A percentile compares a stretch with the other conserved stretches of the same genome.
Evolutionary conservation across 2,113 vertebrate genomes (phyloP).

Genomic region (Sturnus vulgaris): DNA sequence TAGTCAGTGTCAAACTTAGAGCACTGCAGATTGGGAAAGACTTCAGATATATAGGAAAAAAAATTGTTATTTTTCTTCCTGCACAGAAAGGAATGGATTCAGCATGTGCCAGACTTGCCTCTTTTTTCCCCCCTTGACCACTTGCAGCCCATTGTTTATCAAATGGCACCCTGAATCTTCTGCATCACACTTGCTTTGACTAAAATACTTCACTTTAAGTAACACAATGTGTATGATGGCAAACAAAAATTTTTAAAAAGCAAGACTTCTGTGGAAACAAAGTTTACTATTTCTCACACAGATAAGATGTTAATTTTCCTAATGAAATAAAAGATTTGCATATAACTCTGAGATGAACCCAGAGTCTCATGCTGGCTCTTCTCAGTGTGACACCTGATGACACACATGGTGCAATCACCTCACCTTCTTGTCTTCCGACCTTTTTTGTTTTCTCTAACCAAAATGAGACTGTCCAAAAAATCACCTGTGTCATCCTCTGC

Average conservation of each 20-base stretch:
- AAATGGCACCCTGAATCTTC: neutral
- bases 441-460: neutral
- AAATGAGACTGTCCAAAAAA: neutral
- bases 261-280: neutral
- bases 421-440: neutral
- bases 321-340: neutral
- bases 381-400: neutral
- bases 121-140: neutral
- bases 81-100: constrained; percentile 29
- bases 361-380: neutral
- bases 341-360: neutral
- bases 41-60: neutral
- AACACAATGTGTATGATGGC: neutral
- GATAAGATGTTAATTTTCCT: neutral
- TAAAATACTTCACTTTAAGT: neutral
- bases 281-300: neutral
- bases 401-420: neutral
- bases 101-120: neutral
- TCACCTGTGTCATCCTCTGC: neutral
- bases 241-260: neutral
- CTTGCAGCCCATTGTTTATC: constrained; percentile 26
- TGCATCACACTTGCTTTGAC: neutral
- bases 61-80: constrained; percentile 28
- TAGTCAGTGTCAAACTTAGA: neutral
- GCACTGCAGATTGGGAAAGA: constrained; percentile 22